These are phyloP conservation scores for Cabera pusaria DNA, from an alignment of 2,888 invertebrate species.

Conservation along the genomic window DNA sequence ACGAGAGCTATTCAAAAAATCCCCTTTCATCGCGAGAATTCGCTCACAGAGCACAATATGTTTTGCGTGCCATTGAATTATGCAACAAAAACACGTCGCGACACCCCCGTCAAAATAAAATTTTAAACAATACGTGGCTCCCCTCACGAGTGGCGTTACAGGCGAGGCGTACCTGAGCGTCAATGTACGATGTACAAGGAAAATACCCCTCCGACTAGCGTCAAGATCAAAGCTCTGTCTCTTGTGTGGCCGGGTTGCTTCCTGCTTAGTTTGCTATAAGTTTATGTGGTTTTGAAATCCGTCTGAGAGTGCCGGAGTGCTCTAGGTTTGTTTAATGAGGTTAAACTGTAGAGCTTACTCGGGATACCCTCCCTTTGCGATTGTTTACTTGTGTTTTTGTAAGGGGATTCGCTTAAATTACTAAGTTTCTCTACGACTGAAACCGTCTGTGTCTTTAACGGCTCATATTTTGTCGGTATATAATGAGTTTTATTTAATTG, in stretches of 20 bases:
- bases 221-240: slow-evolving; percentile 49
- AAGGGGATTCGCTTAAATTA: neutral
- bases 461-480: too few relatives aligned
- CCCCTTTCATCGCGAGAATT: slow-evolving; percentile 39
- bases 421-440: too few relatives aligned
- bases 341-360: slow-evolving; percentile 20
- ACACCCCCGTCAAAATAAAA: slow-evolving; percentile 46
- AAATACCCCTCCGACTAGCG: slow-evolving; percentile 34
- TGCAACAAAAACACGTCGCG: slow-evolving; percentile 53
- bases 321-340: slow-evolving; percentile 26
- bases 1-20: slow-evolving; percentile 45
- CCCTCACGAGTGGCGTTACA: slow-evolving; percentile 29
- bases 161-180: slow-evolving; percentile 33
- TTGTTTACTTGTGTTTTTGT: slow-evolving; percentile 10
- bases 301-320: slow-evolving; percentile 8
- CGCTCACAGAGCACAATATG: slow-evolving; percentile 47
- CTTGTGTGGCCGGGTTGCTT: slow-evolving; percentile 28
- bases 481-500: too few relatives aligned
- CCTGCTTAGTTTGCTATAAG: slow-evolving; percentile 25
- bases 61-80: slow-evolving; percentile 58
- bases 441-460: too few relatives aligned
- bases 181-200: slow-evolving; percentile 34
- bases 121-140: slow-evolving; percentile 54
- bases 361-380: slow-evolving; percentile 10
- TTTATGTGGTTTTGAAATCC: slow-evolving; percentile 30